Conservation (phyloP, 2,797 vertebrate species). For the Moxostoma hubbsi region DNA sequence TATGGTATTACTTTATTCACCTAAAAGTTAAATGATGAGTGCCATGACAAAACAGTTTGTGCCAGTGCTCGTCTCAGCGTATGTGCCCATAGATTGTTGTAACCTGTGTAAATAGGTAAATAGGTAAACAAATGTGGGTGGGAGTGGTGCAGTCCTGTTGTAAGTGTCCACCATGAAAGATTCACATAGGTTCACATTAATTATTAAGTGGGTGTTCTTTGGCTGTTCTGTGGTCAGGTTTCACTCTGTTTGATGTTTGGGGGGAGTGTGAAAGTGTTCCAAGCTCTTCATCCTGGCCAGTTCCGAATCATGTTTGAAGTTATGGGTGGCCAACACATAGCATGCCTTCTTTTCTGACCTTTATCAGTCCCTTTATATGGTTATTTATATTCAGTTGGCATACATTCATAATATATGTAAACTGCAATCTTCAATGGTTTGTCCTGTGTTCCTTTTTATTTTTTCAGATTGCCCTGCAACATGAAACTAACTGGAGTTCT, state of each 20-base stretch:
- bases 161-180: conserved; percentile 61
- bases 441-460: conserved; percentile 9
- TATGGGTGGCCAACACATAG: neutral
- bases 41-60: neutral
- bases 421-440: neutral
- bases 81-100: conserved; percentile 2
- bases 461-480: conserved; percentile 63
- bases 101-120: conserved; percentile 6
- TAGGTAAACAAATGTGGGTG: conserved; percentile 23
- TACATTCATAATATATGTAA: neutral
- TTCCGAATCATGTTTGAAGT: neutral
- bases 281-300: neutral
- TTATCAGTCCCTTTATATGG: neutral
- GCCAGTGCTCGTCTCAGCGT: conserved; percentile 15
- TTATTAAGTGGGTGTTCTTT: conserved; percentile 62
- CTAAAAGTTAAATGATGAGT: too few species aligned
- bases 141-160: conserved; percentile 43
- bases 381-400: too few species aligned
- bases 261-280: conserved; percentile 11
- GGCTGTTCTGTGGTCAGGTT: conserved; percentile 59
- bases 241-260: conserved; percentile 55
- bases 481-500: conserved; percentile 62
- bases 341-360: conserved; percentile 12
- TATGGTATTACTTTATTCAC: too few species aligned
- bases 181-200: conserved; percentile 57